phyloP scores from a whole-genome alignment of 2,113 vertebrate species.

The human region GRCh38 chr7:119700501-119701000 shows the following conservation, averaged over 20 bases:
- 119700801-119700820: background rate
- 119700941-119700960: background rate
- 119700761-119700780: background rate
- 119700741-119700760: background rate
- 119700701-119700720: background rate
- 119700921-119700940: background rate
- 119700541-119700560: background rate
- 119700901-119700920: background rate
- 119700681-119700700: background rate
- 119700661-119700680: background rate
- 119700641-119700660: no score
- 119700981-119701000: background rate
- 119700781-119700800: background rate
- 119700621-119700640: no score
- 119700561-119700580: background rate
- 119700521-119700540: background rate
- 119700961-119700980: background rate
- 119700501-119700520: background rate
- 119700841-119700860: background rate
- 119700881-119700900: background rate
- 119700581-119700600: background rate
- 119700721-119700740: background rate
- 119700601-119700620: background rate
- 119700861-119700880: background rate
- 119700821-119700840: background rate